Evolutionary conservation across 2,888 invertebrate species (phyloP).

Genomic region (Drosophila recens): DNA sequence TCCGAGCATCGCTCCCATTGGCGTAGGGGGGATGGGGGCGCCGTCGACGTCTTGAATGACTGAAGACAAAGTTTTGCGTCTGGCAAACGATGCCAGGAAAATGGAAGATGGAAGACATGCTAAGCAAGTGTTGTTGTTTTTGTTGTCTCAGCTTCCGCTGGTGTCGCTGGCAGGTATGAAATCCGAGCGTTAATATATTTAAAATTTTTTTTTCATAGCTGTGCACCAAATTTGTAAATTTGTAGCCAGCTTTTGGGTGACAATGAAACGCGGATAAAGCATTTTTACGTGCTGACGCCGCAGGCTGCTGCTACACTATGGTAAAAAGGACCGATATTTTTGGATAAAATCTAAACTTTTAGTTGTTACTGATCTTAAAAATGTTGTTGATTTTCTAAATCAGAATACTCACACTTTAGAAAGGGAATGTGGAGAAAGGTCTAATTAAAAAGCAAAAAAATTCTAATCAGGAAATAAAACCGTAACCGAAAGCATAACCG

Average conservation of each 20-base stretch:
- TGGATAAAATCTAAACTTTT: too few relatives aligned
- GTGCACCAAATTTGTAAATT: conserved; percentile 69
- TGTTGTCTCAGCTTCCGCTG: conserved; percentile 9
- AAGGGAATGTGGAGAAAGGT: too few relatives aligned
- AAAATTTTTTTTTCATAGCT: conserved; percentile 43
- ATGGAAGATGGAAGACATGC: conserved; percentile 57
- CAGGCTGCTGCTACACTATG: conserved; percentile 21
- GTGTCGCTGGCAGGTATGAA: conserved; percentile 57
- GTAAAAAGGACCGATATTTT: too few relatives aligned
- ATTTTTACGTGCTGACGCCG: conserved; percentile 77
- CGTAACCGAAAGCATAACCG: too few relatives aligned
- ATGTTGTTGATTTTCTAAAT: too few relatives aligned
- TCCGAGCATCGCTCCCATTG: conserved; percentile 41
- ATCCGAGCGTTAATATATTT: conserved; percentile 70
- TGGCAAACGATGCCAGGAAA: conserved; percentile 58
- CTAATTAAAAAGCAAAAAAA: too few relatives aligned
- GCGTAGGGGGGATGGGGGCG: not conserved
- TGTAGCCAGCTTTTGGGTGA: conserved; percentile 60
- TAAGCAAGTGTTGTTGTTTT: conserved; percentile 20
- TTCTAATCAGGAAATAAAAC: too few relatives aligned
- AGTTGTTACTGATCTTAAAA: too few relatives aligned
- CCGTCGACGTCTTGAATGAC: conserved; percentile 50
- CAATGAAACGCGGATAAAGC: conserved; percentile 80
- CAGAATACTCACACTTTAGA: too few relatives aligned
- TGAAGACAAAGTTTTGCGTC: conserved; percentile 72